Evolutionary conservation across 2,113 vertebrate species (phyloP), one percentile per base, ranked within the genome.

Genomic region (Chunga burmeisteri): DNA sequence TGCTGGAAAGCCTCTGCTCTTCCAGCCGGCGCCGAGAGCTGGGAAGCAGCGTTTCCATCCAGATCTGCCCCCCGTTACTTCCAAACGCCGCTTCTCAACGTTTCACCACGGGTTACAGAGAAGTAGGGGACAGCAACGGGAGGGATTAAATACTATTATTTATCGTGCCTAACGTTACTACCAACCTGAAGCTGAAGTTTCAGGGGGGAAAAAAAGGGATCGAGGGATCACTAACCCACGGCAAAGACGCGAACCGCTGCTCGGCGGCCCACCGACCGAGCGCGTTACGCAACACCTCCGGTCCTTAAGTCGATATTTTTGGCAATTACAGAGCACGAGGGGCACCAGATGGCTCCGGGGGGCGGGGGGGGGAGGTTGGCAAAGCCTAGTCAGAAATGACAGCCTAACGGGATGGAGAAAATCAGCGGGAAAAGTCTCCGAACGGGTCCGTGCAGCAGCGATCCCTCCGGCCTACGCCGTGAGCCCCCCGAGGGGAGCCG

Each of bases 261-360:
- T 34, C 27, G 3, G 18, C 50, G 17, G 25, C 29, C 65, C 77
- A 23, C 38, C 52, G 1, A 3, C 40, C 30, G 3, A 7, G 50
- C 13, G 1, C 7, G 1, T 40, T 9, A 8, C 4, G 0, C 1
- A n/a, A 63, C 1, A 11, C 1, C 22, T 1, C 9, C 0, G 14
- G 11, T 6, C 44, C 44, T 58, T 46, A 6, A 36, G 14, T 1
- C 3, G 59, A 5, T 19, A 34, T 75, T 77, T 55, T 3, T 6
- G 47, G 53, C 27, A 44, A 63, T 63, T 30, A 34, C 52, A 29
- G 17, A 71, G 34, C n/a, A 1, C 13, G 14, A 13, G 40, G 49
- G 81, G 81, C 87, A 82, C 12, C 87, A 38, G 91, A 47, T 47
- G 91, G 83, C 38, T 50, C 38, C 4, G n/a, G n/a, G 10, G 5